Percentiles rank a stretch among this genome's conserved stretches.
These are phyloP conservation scores for Ophiothrix spiculata DNA, from an alignment of 35 echinoderm and acorn worm genomes.

Conservation along the genomic window DNA sequence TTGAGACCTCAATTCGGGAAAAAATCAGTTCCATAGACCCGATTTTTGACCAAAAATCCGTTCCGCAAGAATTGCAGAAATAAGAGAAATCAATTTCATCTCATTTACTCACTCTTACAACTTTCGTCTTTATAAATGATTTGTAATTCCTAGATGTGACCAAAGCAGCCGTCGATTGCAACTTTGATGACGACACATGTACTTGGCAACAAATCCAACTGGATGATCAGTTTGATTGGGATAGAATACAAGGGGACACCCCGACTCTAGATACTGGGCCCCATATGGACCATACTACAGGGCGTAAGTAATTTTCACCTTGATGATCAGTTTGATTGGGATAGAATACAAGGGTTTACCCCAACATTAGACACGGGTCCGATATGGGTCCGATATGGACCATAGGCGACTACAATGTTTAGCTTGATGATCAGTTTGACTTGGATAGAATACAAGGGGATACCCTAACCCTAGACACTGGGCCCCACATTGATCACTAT, in stretches of 20 bases:
- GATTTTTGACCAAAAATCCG: no score
- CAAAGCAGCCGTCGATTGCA: no score
- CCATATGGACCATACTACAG: slow-evolving; percentile 42
- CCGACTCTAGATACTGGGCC: slow-evolving; percentile 50
- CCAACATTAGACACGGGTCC: slow-evolving; percentile 33
- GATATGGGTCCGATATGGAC: slow-evolving; percentile 60
- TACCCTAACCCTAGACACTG: no score
- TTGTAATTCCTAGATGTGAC: no score
- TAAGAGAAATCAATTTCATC: no score
- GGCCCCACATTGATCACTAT: no score
- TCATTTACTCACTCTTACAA: no score
- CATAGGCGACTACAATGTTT: background rate
- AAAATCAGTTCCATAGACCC: no score
- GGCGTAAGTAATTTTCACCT: background rate
- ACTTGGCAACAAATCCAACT: background rate
- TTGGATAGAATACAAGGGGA: slow-evolving; percentile 54
- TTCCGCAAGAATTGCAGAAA: no score
- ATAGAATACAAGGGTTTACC: slow-evolving; percentile 35
- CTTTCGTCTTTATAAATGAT: no score
- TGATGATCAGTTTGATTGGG: slow-evolving; percentile 31
- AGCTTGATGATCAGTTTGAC: background rate
- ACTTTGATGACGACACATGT: background rate
- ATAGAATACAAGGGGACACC: slow-evolving; percentile 38
- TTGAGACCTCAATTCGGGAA: no score
- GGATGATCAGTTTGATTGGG: slow-evolving; percentile 32